These are phyloP conservation scores for Stictocephala bisonia DNA, from an alignment of 2,888 invertebrate species.

Conservation along the genomic window DNA sequence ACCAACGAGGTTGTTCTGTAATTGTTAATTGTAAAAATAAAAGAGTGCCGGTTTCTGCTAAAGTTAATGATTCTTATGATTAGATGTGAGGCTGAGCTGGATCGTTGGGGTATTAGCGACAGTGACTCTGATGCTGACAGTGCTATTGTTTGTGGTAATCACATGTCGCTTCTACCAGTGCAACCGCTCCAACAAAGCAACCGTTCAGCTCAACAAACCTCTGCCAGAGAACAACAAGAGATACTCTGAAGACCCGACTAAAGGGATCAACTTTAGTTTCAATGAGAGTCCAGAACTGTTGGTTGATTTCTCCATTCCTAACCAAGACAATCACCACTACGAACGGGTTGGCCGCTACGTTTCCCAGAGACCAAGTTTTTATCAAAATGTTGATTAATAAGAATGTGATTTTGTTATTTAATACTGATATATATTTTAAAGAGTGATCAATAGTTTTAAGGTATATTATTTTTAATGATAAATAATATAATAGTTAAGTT, in stretches of 20 bases:
- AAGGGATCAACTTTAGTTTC: conserved; percentile 33
- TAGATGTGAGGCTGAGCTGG: conserved; percentile 21
- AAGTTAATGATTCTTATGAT: too few relatives aligned
- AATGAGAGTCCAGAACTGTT: conserved; percentile 16
- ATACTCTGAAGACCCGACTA: conserved; percentile 23
- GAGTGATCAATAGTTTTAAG: too few relatives aligned
- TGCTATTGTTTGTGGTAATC: conserved; percentile 13
- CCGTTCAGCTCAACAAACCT: conserved; percentile 14
- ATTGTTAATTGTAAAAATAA: too few relatives aligned
- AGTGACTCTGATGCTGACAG: conserved; percentile 17
- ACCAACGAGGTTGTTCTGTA: too few relatives aligned
- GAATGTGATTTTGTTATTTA: background rate
- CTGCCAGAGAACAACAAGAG: background rate
- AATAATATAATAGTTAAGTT: too few relatives aligned
- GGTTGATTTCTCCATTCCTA: conserved; percentile 17
- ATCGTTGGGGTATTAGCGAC: conserved; percentile 18
- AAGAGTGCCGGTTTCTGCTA: too few relatives aligned
- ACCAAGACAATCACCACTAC: conserved; percentile 18
- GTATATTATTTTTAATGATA: too few relatives aligned
- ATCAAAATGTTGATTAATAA: conserved; percentile 25
- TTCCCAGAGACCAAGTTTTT: background rate
- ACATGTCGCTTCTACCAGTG: conserved; percentile 3
- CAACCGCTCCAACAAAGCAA: background rate
- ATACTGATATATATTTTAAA: too few relatives aligned
- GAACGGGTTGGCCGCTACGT: conserved; percentile 1